phyloP scores from a whole-genome alignment of 2,888 invertebrate genomes.

The Gymnoscelis rufifasciata region DNA sequence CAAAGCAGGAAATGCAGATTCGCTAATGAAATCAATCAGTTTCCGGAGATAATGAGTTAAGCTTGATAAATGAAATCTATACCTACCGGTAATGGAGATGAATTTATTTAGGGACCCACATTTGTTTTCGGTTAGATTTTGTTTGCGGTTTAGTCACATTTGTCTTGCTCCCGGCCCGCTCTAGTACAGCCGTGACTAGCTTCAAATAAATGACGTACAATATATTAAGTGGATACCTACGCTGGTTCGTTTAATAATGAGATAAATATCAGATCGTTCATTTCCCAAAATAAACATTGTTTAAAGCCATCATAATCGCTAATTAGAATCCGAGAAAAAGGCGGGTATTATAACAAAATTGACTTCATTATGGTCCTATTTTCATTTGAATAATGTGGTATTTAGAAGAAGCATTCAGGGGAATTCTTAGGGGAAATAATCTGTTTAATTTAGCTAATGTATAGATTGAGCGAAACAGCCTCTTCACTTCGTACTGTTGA shows the following conservation, averaged over 20 bases:
- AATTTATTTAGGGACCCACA: conserved; percentile 24
- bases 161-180: neutral
- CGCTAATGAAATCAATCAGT: conserved; percentile 15
- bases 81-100: conserved; percentile 18
- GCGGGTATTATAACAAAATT: conserved; percentile 37
- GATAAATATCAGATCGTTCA: neutral
- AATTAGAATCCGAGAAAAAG: conserved; percentile 35
- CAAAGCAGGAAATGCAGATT: conserved; percentile 19
- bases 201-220: neutral
- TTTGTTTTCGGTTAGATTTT: conserved; percentile 18
- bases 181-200: neutral
- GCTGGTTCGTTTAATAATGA: neutral
- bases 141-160: conserved; percentile 14
- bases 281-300: neutral
- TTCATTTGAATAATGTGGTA: conserved; percentile 53
- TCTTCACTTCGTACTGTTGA: neutral
- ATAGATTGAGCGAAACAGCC: conserved; percentile 12
- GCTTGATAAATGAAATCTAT: conserved; percentile 18
- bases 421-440: conserved; percentile 38
- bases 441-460: conserved; percentile 41
- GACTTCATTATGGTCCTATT: conserved; percentile 48
- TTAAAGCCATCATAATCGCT: conserved; percentile 38
- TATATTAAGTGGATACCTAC: neutral
- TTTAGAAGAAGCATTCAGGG: conserved; percentile 36
- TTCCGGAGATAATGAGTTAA: conserved; percentile 13